Evolutionary conservation across 2,888 invertebrate species (phyloP).

Genomic region (Chloromyia formosa): DNA sequence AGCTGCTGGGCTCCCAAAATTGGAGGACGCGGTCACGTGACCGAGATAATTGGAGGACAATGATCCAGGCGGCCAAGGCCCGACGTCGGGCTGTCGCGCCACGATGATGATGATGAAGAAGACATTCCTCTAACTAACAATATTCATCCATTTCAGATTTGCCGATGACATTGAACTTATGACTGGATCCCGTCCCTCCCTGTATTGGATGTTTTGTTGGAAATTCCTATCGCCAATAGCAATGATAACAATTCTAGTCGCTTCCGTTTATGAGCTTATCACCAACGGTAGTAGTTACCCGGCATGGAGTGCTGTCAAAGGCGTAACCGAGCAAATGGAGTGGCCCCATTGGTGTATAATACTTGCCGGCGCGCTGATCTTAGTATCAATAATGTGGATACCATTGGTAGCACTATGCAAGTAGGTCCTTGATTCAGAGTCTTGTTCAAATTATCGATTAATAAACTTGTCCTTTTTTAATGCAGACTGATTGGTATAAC

Average conservation of each 20-base stretch:
- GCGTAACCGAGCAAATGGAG: constrained; percentile 77
- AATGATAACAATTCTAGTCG: constrained; percentile 85
- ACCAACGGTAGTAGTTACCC: constrained; percentile 85
- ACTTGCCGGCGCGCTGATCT: constrained; percentile 76
- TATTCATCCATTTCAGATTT: constrained; percentile 73
- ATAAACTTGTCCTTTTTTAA: constrained; percentile 51
- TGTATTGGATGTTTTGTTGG: constrained; percentile 95
- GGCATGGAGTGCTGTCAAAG: constrained; percentile 81
- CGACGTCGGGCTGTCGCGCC: too few species aligned
- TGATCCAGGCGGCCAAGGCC: too few species aligned
- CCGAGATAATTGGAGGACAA: too few species aligned
- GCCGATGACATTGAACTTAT: constrained; percentile 94
- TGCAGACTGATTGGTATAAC: constrained; percentile 81
- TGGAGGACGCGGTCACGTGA: too few species aligned
- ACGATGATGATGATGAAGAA: too few species aligned
- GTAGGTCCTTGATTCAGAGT: constrained; percentile 62
- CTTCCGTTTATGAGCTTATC: constrained; percentile 83
- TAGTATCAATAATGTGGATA: constrained; percentile 88
- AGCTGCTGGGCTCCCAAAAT: too few species aligned
- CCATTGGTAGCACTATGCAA: constrained; percentile 83
- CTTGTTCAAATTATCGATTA: background rate
- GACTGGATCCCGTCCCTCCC: constrained; percentile 87
- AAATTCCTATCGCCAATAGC: constrained; percentile 90
- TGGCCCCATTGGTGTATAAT: constrained; percentile 89
- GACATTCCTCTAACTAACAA: too few species aligned